Conservation (phyloP, 2,888 invertebrate genomes). For the Tolmerus cingulatus region DNA sequence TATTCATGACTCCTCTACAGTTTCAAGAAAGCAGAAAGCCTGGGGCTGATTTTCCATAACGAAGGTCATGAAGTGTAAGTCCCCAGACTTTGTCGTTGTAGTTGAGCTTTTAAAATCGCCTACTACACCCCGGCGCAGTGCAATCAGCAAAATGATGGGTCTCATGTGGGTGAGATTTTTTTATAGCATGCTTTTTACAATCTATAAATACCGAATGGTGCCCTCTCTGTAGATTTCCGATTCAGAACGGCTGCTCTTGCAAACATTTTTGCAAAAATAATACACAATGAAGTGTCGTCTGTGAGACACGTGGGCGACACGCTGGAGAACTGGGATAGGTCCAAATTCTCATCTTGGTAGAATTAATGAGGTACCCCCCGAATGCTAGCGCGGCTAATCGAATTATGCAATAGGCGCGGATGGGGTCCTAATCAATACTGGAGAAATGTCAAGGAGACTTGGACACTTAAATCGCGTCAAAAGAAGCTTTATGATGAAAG, state of each 20-base stretch:
- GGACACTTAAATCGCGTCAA: background rate
- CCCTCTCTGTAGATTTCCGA: background rate
- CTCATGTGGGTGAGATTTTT: background rate
- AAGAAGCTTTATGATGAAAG: background rate
- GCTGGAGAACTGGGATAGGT: background rate
- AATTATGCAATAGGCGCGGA: conserved; percentile 4
- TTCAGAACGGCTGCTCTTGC: background rate
- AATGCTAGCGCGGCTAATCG: background rate
- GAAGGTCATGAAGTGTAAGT: conserved; percentile 36
- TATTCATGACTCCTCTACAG: background rate
- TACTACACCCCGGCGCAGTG: background rate
- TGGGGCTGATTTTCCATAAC: conserved; percentile 29
- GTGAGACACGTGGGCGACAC: background rate
- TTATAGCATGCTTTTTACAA: background rate
- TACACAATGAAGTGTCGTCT: background rate
- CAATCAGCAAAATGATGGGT: background rate
- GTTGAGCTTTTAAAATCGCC: background rate
- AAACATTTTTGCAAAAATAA: background rate
- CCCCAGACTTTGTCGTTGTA: conserved; percentile 6
- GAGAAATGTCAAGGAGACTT: conserved; percentile 25
- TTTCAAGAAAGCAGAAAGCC: background rate
- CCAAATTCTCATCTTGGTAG: background rate
- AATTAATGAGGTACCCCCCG: background rate
- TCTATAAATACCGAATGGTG: background rate
- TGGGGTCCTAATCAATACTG: conserved; percentile 6